Evolutionary conservation across 53 echinoderm and acorn worm species (phyloP), one percentile per base, ranked within the genome.

Genomic region (Paelopatides confundens): DNA sequence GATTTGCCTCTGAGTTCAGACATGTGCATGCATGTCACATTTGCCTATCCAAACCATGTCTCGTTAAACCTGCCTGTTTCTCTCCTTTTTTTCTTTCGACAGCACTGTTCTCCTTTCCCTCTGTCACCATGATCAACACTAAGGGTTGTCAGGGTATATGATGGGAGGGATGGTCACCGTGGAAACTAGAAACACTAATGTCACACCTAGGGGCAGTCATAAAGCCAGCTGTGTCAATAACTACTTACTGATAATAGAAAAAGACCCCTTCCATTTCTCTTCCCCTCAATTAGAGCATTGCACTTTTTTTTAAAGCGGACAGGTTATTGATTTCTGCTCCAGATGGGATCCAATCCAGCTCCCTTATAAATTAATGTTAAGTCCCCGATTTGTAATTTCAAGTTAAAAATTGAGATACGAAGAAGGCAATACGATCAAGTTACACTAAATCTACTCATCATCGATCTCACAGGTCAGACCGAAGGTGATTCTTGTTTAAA

Each of bases 161-260:
- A 58, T 23, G 24, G 24, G 21, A 58, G 58, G 58, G 58, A 58
- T 58, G 58, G 21, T 58, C 58, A 18, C 58, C 58, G 58, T 58
- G 58, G 58, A 58, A n/a, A 58, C 58, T 17, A 4, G 58, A 58
- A 58, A 58, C 58, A 58, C 15, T 58, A 58, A 58, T 21, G 21
- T 58, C 21, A n/a, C n/a, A 58, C 58, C 58, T 58, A 6, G 58
- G 58, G 58, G 58, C 24, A 58, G 43, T 37, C 40, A 74, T 39
- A 39, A 74, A 74, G 46, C 21, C 74, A 74, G 74, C 74, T 74
- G 74, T 74, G 39, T 74, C 74, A 74, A 74, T 74, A 39, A 74
- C 74, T 58, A 58, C 58, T 58, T 21, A 23, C 58, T 58, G 58
- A 58, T 58, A 21, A n/a, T n/a, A n/a, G n/a, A n/a, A n/a, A n/a